Conservation (phyloP, 2,888 invertebrate genomes). For the Uropetala carovei region DNA sequence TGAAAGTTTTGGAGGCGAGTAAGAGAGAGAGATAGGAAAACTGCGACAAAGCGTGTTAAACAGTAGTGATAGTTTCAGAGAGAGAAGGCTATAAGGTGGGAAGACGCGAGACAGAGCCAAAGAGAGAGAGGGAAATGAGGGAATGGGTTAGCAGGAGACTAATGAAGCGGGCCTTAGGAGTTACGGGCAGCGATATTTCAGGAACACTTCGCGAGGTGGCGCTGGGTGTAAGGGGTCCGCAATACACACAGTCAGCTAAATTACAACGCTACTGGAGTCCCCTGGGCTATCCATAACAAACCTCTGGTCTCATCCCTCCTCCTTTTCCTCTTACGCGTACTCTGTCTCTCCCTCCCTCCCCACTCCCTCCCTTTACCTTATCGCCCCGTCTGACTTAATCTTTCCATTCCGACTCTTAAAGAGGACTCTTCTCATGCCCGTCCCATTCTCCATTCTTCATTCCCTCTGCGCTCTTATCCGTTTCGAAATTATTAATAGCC, state of each 20-base stretch:
- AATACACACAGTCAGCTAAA: constrained; percentile 62
- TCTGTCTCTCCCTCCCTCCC: not conserved
- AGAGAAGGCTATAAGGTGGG: not conserved
- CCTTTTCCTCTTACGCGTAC: not conserved
- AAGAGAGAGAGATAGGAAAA: not conserved
- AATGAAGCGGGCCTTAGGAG: constrained; percentile 57
- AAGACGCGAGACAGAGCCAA: not conserved
- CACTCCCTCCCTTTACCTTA: not conserved
- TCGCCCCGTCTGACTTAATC: not conserved
- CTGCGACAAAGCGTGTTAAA: not conserved
- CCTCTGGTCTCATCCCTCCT: constrained; percentile 39
- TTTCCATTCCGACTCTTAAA: constrained; percentile 26
- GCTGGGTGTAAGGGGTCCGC: constrained; percentile 59
- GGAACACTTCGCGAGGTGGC: constrained; percentile 61
- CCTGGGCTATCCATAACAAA: constrained; percentile 64
- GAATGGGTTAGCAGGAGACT: constrained; percentile 50
- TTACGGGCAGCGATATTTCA: constrained; percentile 61
- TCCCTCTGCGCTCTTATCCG: not conserved
- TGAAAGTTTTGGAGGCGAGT: not conserved
- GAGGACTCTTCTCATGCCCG: constrained; percentile 9
- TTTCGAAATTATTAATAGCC: constrained; percentile 28
- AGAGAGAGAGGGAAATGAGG: not conserved
- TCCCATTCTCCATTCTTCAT: not conserved
- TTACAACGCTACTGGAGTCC: constrained; percentile 50
- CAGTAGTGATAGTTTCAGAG: not conserved